Conservation (phyloP, 2,113 vertebrate genomes). For the Kobus ellipsiprymnus region DNA sequence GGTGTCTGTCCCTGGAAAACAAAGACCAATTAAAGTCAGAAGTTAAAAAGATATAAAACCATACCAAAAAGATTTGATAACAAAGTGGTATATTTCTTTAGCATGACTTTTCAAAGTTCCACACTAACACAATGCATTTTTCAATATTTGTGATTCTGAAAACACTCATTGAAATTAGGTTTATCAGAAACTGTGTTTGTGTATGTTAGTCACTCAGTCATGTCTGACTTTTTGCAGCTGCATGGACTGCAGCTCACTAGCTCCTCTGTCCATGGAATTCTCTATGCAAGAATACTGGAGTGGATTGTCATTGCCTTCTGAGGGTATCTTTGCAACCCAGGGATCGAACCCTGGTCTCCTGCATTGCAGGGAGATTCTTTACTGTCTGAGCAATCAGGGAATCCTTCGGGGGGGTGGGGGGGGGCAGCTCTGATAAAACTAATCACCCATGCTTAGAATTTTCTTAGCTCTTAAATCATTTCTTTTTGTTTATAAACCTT, state of each 20-base stretch:
- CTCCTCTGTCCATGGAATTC: neutral
- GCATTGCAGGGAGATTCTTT: neutral
- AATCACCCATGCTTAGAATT: slow-evolving; percentile 27
- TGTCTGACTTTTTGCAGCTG: neutral
- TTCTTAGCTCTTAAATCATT: slow-evolving; percentile 56
- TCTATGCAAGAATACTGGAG: neutral
- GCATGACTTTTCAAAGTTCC: neutral
- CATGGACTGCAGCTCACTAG: neutral
- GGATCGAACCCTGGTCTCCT: neutral
- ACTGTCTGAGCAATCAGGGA: neutral
- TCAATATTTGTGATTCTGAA: slow-evolving; percentile 66
- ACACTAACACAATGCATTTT: neutral
- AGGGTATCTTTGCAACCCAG: neutral
- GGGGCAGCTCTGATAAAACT: neutral
- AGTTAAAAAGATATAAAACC: slow-evolving; percentile 17
- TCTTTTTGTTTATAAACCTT: slow-evolving; percentile 46
- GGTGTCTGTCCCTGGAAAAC: neutral
- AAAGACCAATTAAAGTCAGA: neutral
- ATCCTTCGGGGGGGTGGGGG: slow-evolving; percentile 7
- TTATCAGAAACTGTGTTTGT: slow-evolving; percentile 48
- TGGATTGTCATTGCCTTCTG: neutral
- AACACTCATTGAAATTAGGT: slow-evolving; percentile 56
- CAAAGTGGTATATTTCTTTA: neutral
- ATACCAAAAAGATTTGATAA: neutral
- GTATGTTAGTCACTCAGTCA: neutral